Percentiles rank a stretch among this genome's conserved stretches.
phyloP scores from a whole-genome alignment of 2,113 vertebrate species.

The Gila orcuttii region DNA sequence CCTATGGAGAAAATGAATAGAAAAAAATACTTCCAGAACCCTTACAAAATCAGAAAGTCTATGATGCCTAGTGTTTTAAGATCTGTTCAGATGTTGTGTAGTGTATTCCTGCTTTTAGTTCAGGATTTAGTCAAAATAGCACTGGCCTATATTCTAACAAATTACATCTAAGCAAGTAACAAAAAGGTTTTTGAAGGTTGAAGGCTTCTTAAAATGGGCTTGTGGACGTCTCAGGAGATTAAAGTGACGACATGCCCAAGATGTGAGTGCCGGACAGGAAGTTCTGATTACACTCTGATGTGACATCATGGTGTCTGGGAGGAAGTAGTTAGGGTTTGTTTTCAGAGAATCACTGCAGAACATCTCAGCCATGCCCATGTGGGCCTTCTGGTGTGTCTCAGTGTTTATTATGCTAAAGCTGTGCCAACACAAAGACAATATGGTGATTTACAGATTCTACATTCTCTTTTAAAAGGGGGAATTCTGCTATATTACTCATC shows the following conservation, averaged over 20 bases:
- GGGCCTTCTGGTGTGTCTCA: conserved; percentile 4
- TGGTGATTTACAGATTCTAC: conserved; percentile 30
- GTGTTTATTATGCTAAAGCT: conserved; percentile 36
- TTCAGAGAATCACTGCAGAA: conserved; percentile 36
- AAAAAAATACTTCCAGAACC: too few relatives aligned
- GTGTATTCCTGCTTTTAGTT: not conserved
- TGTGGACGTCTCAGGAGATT: not conserved
- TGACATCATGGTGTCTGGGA: conserved; percentile 52
- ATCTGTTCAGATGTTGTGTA: not conserved
- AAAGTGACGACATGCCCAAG: not conserved
- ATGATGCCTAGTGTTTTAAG: not conserved
- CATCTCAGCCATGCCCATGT: conserved; percentile 35
- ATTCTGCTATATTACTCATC: not conserved
- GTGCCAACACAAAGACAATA: conserved; percentile 16
- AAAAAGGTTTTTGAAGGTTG: not conserved
- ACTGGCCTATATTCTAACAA: not conserved
- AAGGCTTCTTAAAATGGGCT: not conserved
- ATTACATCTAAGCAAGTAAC: not conserved
- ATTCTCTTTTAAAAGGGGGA: not conserved
- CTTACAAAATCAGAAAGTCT: not conserved
- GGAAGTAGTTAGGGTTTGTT: conserved; percentile 50
- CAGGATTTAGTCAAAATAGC: not conserved
- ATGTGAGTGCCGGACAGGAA: conserved; percentile 50
- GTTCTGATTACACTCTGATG: conserved; percentile 29
- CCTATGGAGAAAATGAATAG: too few relatives aligned